Conservation (phyloP, 1,140 invertebrate species). For the Pseudomyrmex sp. region DNA sequence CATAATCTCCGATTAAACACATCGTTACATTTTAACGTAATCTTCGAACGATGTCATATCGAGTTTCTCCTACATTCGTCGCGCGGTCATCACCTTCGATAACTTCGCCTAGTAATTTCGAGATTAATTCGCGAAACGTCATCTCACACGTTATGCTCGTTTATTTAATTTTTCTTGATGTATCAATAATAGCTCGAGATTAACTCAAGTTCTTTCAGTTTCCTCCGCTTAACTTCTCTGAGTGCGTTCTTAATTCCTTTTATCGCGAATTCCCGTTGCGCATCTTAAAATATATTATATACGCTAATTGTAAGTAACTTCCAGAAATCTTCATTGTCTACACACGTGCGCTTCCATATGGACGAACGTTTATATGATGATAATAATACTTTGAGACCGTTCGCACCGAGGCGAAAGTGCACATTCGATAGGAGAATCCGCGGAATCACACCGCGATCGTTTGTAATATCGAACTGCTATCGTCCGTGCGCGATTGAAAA, state of each 20-base stretch:
- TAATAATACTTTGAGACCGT: not conserved
- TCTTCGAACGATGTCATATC: not conserved
- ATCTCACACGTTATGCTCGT: not conserved
- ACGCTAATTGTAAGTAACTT: not conserved
- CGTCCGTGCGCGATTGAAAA: constrained; percentile 23
- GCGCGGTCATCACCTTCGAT: not conserved
- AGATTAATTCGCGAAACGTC: not conserved
- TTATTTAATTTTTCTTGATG: not conserved
- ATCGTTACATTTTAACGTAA: constrained; percentile 21
- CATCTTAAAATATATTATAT: too few species aligned
- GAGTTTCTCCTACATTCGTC: not conserved
- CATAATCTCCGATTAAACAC: not conserved
- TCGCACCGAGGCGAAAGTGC: too few species aligned
- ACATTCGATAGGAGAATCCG: too few species aligned
- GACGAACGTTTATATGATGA: not conserved
- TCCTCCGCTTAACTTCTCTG: not conserved
- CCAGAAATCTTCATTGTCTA: not conserved
- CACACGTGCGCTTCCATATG: not conserved
- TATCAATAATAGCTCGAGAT: too few species aligned
- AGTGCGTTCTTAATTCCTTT: not conserved
- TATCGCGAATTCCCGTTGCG: too few species aligned
- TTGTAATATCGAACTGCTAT: constrained; percentile 48
- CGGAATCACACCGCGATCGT: not conserved
- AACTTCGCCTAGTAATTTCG: not conserved
- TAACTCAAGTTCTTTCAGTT: not conserved